These are phyloP conservation scores for Syngnathoides biaculeatus DNA, from an alignment of 2,113 vertebrate genomes.

Conservation along the genomic window DNA sequence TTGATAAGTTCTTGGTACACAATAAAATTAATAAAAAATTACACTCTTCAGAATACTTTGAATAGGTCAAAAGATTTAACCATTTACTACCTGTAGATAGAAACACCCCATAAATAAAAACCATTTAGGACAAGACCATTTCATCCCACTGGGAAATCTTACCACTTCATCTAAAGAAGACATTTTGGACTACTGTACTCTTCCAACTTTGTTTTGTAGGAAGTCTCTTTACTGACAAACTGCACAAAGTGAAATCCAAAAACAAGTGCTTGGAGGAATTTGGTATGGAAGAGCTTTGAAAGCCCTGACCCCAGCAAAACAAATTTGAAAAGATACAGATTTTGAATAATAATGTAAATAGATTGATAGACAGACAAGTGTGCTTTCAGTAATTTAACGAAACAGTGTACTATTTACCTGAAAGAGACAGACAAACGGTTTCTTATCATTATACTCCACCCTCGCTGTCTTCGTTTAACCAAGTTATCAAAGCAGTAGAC, in stretches of 20 bases:
- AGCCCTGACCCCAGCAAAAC: not conserved
- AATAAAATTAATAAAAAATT: too few species aligned
- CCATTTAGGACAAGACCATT: too few species aligned
- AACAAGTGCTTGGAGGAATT: not conserved
- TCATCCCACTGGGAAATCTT: too few species aligned
- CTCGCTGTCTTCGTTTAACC: constrained; percentile 40
- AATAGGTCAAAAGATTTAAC: too few species aligned
- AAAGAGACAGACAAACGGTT: constrained; percentile 15
- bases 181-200: too few species aligned
- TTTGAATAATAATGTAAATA: not conserved
- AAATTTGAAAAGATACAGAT: not conserved
- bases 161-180: too few species aligned
- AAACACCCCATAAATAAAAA: too few species aligned
- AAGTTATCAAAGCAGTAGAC: constrained; percentile 59
- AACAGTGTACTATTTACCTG: not conserved
- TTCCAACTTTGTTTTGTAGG: not conserved
- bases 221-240: too few species aligned
- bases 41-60: too few species aligned
- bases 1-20: too few species aligned
- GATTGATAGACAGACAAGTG: not conserved
- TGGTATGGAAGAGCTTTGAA: not conserved
- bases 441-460: constrained; percentile 65
- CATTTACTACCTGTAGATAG: too few species aligned
- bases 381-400: not conserved
- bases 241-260: too few species aligned